These are phyloP conservation scores for Leptoteleia sp. DNA, from an alignment of 1,140 invertebrate species.

Conservation along the genomic window DNA sequence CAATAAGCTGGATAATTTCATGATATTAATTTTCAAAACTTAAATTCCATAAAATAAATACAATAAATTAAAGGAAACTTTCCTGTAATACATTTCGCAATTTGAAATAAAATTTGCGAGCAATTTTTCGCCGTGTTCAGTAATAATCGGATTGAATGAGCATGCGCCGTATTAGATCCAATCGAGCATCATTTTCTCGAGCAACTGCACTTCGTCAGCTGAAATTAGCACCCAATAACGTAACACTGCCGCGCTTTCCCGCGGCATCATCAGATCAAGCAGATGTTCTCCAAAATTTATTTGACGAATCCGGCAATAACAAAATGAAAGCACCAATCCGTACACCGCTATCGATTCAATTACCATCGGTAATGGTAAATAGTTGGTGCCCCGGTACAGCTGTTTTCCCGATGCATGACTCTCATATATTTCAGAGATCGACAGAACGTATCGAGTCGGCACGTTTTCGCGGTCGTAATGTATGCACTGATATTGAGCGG, in stretches of 20 bases:
- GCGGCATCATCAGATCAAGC: neutral
- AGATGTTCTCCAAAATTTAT: constrained; percentile 27
- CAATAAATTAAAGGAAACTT: too few relatives aligned
- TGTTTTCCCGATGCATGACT: constrained; percentile 44
- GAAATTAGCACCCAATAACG: constrained; percentile 14
- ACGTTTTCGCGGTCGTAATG: constrained; percentile 33
- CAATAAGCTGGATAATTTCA: too few relatives aligned
- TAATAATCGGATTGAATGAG: too few relatives aligned
- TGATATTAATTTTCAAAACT: too few relatives aligned
- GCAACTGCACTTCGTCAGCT: neutral
- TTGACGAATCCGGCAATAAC: constrained; percentile 16
- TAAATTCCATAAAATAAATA: too few relatives aligned
- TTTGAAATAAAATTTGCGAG: too few relatives aligned
- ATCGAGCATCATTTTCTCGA: too few relatives aligned
- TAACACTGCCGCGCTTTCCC: constrained; percentile 7
- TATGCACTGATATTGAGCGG: constrained; percentile 30
- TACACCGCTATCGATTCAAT: constrained; percentile 25
- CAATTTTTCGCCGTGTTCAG: too few relatives aligned
- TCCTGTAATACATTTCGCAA: too few relatives aligned
- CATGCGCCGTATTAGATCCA: too few relatives aligned
- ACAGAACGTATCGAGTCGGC: constrained; percentile 37
- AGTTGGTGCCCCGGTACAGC: constrained; percentile 20
- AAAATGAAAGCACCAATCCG: constrained; percentile 15
- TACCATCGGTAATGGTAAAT: constrained; percentile 34
- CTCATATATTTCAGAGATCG: constrained; percentile 53